Percentiles rank a stretch among this genome's conserved stretches.
Conservation (phyloP, 1,140 invertebrate species). For the Nasonia longicornis region DNA sequence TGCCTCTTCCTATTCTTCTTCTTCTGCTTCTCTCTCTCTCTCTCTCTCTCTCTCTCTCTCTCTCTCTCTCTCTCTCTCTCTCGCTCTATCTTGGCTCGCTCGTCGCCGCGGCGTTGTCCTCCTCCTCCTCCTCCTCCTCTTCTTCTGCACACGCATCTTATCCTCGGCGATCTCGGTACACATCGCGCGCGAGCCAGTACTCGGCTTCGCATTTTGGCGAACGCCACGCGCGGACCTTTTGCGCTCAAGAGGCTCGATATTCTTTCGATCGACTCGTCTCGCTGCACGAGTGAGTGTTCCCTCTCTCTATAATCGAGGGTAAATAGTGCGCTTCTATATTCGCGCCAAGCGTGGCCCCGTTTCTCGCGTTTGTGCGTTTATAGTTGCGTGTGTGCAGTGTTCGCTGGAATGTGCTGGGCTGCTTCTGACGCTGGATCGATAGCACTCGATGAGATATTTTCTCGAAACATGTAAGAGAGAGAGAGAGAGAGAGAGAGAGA, state of each 20-base stretch:
- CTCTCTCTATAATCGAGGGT: too few species aligned
- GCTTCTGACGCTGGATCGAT: neutral
- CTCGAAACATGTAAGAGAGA: constrained; percentile 13
- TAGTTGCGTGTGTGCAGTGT: neutral
- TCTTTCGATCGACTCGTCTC: neutral
- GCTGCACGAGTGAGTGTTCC: too few species aligned
- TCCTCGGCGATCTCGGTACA: constrained; percentile 39
- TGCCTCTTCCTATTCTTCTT: neutral
- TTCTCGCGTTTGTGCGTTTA: neutral
- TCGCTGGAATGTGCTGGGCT: neutral
- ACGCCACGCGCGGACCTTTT: constrained; percentile 47
- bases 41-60: neutral
- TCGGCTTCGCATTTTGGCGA: constrained; percentile 51
- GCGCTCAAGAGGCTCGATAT: neutral
- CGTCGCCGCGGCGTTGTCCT: constrained; percentile 13
- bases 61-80: neutral
- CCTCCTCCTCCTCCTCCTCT: constrained; percentile 31
- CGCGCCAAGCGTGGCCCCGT: neutral
- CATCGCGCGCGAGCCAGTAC: constrained; percentile 37
- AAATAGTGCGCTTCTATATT: neutral
- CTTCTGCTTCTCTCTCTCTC: constrained; percentile 13
- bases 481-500: too few species aligned
- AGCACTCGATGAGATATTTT: neutral
- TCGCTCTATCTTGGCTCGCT: neutral
- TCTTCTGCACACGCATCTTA: constrained; percentile 34